Evolutionary conservation across 2,113 vertebrate species (phyloP).

Genomic region (Zosterops borbonicus): DNA sequence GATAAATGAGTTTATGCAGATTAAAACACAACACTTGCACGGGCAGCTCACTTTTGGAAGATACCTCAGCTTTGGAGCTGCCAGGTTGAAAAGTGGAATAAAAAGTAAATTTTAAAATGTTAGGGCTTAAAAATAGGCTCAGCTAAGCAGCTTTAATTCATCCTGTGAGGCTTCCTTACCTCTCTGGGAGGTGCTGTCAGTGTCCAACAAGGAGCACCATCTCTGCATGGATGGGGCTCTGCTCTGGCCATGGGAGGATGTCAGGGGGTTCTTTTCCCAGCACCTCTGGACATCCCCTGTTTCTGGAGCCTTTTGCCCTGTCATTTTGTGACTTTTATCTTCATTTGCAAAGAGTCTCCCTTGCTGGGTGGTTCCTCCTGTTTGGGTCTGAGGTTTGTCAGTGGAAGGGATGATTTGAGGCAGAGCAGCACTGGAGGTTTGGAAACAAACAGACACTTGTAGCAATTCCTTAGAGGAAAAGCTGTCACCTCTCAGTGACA

Average conservation of each 20-base stretch:
- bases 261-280: not conserved
- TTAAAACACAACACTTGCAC: rapidly evolving
- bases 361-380: not conserved
- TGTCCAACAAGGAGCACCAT: not conserved
- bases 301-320: not conserved
- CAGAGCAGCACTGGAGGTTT: not conserved
- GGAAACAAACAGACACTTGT: not conserved
- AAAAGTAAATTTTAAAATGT: not conserved
- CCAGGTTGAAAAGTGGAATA: not conserved
- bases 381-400: not conserved
- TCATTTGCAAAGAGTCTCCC: not conserved
- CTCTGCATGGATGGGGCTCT: not conserved
- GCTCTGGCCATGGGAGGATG: rapidly evolving
- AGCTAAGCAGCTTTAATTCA: not conserved
- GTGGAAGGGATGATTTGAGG: rapidly evolving
- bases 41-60: not conserved
- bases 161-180: not conserved
- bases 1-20: not conserved
- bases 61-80: not conserved
- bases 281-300: not conserved
- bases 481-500: not conserved
- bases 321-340: not conserved
- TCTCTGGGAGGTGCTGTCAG: not conserved
- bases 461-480: not conserved
- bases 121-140: not conserved